Evolutionary conservation across 2,888 invertebrate species (phyloP), one percentile per base, ranked within the genome.

Genomic region (Phyllotreta striolata): DNA sequence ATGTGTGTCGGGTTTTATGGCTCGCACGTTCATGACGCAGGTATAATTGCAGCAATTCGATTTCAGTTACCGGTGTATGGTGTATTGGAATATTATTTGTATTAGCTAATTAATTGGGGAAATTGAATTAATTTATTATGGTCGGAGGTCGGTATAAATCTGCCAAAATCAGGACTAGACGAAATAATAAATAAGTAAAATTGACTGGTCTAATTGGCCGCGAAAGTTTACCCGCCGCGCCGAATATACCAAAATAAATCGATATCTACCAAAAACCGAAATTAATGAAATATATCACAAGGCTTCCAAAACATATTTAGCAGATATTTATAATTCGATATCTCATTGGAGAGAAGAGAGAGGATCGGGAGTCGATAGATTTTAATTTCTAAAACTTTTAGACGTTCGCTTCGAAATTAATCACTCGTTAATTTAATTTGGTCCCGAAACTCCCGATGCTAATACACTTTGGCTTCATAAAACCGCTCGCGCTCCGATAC

Each of bases 351-450:
- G 70, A 69, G 71, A 68, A 70, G 73, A 69, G 69, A 67, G 70
- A 70, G 71, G 69, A 70, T 74, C 70, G 69, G 68, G 66, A 73
- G 74, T 74, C 74, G 72, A 74, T 74, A 74, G 73, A 74, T 74
- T 74, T 74, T 72, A 73, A 74, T 74, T 74, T 73, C 65, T 55
- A 74, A 24, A 74, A 73, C 71, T 74, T 74, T 69, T 61, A 69
- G 69, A 69, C 69, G 69, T 62, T 67, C 55, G 63, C 63, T 52
- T 63, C 63, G 62, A 66, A 67, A 69, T 67, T 69, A 69, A 69
- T 69, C 69, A 69, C 67, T 69, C 47, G 69, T 65, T 69, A 69
- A 69, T 69, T 69, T 67, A 69, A 69, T 69, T 69, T 67, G 54
- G 56, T 24, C 59, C 63, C 62, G 59, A 66, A 66, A 66, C 66